phyloP scores from a whole-genome alignment of 2,113 vertebrate genomes.

The Lethenteron camtschaticum region DNA sequence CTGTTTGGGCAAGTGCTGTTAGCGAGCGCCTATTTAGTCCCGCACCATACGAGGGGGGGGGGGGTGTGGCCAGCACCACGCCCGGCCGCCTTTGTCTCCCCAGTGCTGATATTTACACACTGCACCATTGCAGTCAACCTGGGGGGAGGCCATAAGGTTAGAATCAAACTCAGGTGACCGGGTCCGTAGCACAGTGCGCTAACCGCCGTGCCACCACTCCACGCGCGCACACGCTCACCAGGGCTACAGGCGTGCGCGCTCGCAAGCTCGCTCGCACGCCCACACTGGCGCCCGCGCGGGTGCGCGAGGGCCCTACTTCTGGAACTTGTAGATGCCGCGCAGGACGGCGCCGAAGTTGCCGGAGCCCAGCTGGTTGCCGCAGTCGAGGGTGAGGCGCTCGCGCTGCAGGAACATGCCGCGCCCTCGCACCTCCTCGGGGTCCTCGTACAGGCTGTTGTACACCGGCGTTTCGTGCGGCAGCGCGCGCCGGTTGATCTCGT shows the following conservation, averaged over 20 bases:
- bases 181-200: background rate
- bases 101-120: too few species aligned
- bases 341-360: slow-evolving; percentile 91
- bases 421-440: slow-evolving; percentile 68
- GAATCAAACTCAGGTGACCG: too few species aligned
- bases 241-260: background rate
- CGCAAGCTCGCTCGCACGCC: too few species aligned
- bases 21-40: too few species aligned
- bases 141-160: background rate
- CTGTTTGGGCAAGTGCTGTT: too few species aligned
- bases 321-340: slow-evolving; percentile 67
- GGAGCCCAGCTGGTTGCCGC: slow-evolving; percentile 60
- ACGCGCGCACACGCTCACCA: background rate
- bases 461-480: slow-evolving; percentile 82
- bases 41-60: too few species aligned
- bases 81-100: too few species aligned
- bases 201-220: background rate
- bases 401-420: slow-evolving; percentile 49
- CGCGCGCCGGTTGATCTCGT: slow-evolving; percentile 20
- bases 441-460: slow-evolving; percentile 81
- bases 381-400: slow-evolving; percentile 42
- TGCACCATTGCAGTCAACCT: too few species aligned
- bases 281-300: too few species aligned
- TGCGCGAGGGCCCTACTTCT: slow-evolving; percentile 33
- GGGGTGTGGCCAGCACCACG: too few species aligned